Evolutionary conservation across 2,797 vertebrate species (phyloP).

Genomic region (Cygnus olor): DNA sequence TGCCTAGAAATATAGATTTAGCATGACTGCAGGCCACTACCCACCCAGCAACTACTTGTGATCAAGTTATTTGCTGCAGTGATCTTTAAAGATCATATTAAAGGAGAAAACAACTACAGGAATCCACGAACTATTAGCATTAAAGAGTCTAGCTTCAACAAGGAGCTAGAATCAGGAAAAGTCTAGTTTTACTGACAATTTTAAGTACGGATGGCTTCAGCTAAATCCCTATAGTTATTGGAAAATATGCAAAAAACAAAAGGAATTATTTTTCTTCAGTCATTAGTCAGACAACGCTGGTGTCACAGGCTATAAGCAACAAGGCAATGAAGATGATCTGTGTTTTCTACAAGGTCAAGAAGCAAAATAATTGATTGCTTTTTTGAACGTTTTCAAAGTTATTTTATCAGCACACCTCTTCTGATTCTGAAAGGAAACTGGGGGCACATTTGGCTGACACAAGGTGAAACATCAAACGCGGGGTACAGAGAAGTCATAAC

Average conservation of each 20-base stretch:
- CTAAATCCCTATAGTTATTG: not conserved
- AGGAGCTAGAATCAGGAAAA: not conserved
- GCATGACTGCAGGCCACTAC: not conserved
- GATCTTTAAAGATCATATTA: not conserved
- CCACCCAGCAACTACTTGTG: not conserved
- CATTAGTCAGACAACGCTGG: not conserved
- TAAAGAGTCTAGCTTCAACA: not conserved
- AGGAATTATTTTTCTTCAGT: not conserved
- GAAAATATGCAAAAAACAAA: not conserved
- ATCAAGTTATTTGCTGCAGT: not conserved
- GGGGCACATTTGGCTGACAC: fast-evolving
- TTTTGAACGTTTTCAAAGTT: not conserved
- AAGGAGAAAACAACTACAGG: not conserved
- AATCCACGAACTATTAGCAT: not conserved
- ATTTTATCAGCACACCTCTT: not conserved
- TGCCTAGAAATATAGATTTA: not conserved
- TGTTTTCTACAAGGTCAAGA: not conserved
- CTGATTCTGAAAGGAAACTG: not conserved
- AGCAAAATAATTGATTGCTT: not conserved
- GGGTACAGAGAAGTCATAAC: not conserved
- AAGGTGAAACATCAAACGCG: not conserved
- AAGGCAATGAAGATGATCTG: fast-evolving
- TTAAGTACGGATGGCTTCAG: not conserved
- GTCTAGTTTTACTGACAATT: not conserved
- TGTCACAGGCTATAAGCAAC: not conserved